Evolutionary conservation across 2,797 vertebrate species (phyloP).

Genomic region (Leuciscus waleckii): DNA sequence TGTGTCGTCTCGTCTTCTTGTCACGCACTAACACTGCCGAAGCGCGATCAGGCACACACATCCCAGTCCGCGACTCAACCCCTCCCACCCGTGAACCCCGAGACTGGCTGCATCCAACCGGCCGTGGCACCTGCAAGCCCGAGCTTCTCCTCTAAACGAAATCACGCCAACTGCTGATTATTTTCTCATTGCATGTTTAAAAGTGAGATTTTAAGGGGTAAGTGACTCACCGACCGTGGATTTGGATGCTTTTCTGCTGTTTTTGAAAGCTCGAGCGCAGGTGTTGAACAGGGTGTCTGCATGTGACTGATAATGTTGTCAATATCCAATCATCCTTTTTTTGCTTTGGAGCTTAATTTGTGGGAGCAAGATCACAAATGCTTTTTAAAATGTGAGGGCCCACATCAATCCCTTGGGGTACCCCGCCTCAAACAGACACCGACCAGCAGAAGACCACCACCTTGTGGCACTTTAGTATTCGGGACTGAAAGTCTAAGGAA

Average conservation of each 20-base stretch:
- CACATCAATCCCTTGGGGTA: not conserved
- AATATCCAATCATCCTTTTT: not conserved
- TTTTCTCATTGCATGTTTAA: not conserved
- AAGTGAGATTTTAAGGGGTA: not conserved
- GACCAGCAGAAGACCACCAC: slow-evolving; percentile 29
- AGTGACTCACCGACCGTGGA: not conserved
- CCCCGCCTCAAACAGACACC: not conserved
- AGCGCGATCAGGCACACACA: slow-evolving; percentile 46
- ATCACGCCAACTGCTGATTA: not conserved
- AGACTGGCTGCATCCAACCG: slow-evolving; percentile 33
- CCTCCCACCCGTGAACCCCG: slow-evolving; percentile 54
- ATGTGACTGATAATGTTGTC: not conserved
- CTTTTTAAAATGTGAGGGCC: not conserved
- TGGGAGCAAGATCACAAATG: not conserved
- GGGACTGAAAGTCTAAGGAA: not conserved
- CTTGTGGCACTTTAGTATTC: slow-evolving; percentile 31
- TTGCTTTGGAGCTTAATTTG: not conserved
- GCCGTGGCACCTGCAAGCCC: slow-evolving; percentile 22
- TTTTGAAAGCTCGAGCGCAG: not conserved
- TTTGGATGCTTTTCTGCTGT: not conserved
- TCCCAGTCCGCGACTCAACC: slow-evolving; percentile 55
- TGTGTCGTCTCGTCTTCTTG: slow-evolving; percentile 73
- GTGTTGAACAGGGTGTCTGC: not conserved
- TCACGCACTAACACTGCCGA: slow-evolving; percentile 77
- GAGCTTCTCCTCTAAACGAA: not conserved